These are phyloP conservation scores for Chrysochloris asiatica DNA, from an alignment of 2,113 vertebrate genomes.

Conservation along the genomic window DNA sequence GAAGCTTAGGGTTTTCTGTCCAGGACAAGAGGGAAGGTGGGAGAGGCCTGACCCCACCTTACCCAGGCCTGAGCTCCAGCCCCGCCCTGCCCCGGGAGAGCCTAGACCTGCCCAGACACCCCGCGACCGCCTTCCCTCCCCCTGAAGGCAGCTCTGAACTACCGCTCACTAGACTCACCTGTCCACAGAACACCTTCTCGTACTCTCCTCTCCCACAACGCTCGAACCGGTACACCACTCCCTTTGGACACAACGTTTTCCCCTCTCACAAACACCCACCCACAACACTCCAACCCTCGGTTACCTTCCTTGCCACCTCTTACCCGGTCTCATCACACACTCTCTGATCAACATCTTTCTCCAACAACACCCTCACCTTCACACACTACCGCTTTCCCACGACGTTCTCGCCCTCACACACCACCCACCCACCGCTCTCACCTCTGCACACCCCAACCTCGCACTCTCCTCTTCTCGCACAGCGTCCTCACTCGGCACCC, in stretches of 20 bases:
- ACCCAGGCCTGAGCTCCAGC: not conserved
- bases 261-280: not conserved
- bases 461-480: not conserved
- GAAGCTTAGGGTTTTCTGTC: conserved; percentile 11
- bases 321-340: too few species aligned
- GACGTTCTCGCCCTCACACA: not conserved
- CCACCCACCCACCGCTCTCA: not conserved
- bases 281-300: too few species aligned
- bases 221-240: not conserved
- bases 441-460: not conserved
- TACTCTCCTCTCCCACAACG: not conserved
- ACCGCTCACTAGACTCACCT: conserved; percentile 8
- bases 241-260: not conserved
- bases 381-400: not conserved
- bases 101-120: not conserved
- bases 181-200: not conserved
- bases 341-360: too few species aligned
- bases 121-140: not conserved
- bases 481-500: not conserved
- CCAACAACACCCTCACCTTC: not conserved
- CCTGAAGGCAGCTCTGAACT: too few species aligned
- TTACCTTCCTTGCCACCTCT: not conserved
- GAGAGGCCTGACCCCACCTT: not conserved
- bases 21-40: not conserved
- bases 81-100: not conserved